Evolutionary conservation across 2,113 vertebrate genomes (phyloP), one percentile per base, ranked within the genome.

Genomic region (Ibidorhyncha struthersii): DNA sequence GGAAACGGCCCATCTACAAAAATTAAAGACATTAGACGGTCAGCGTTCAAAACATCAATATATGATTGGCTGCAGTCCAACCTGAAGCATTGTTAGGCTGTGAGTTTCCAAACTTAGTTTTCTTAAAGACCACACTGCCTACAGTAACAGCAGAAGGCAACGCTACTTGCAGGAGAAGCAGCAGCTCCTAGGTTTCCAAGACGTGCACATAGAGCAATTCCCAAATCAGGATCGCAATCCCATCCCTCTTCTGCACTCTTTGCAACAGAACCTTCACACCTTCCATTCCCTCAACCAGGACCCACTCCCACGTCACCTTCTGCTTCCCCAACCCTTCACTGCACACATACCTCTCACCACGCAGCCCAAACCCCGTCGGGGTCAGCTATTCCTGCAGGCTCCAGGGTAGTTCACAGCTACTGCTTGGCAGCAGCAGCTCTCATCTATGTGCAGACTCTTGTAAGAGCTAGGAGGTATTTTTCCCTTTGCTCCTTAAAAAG

Each of bases 1-100:
- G 38, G 99, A 99, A 80, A 99, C 99, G 0, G 99, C 99, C 99
- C 99, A 99, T 98, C 99, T 99, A 91, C 14, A 81, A 77, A 34
- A 91, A 63, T 65, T 19, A 78, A 73, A 59, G 34, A 49, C 12
- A 53, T 6, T 10, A 70, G 8, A 36, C 18, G 27, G 52, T 93
- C 38, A 78, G 3, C 5, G 40, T 20, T 92, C 65, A 71, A 81
- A 93, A 56, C 43, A 78, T 16, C 53, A 38, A 32, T 81, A 29
- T n/a, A 65, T 6, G 4, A 78, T 38, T 94, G 86, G 87, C 82
- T 90, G 89, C 66, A 91, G 95, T 58, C 43, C 81, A 77, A 77
- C 32, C 23, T 47, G 27, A 71, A 69, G 22, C 47, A 79, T 47
- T 23, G 41, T 82, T 36, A 86, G 29, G 67, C 13, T 58, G 30